Evolutionary conservation across 2,113 vertebrate genomes (phyloP).

Genomic region (Heliornis fulica): DNA sequence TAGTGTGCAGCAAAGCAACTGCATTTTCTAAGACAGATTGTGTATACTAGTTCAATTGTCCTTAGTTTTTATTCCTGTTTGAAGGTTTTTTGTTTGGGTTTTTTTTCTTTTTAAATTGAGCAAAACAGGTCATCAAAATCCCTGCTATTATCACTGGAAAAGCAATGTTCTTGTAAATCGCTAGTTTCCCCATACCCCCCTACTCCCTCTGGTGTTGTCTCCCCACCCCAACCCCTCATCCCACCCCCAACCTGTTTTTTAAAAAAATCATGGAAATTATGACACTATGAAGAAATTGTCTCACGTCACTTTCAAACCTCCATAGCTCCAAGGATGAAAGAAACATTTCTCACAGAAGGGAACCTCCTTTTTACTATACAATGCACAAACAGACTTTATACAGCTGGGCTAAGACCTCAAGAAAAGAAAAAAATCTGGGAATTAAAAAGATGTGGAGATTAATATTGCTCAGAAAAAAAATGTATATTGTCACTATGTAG

Average conservation of each 20-base stretch:
- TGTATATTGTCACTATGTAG: not conserved
- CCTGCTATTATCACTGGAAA: not conserved
- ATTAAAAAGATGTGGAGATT: not conserved
- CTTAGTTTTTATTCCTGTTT: constrained; percentile 1
- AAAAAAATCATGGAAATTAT: not conserved
- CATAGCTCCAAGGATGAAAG: not conserved
- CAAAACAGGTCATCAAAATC: not conserved
- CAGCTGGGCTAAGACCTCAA: not conserved
- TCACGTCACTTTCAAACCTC: constrained; percentile 25
- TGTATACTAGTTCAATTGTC: constrained; percentile 17
- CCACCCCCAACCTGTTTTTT: not conserved
- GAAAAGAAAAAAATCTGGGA: not conserved
- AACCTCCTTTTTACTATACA: not conserved
- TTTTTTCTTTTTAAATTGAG: not conserved
- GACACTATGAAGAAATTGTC: not conserved
- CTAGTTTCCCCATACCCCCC: not conserved
- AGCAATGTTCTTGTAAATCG: not conserved
- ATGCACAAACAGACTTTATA: constrained; percentile 1
- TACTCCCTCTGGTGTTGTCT: no score
- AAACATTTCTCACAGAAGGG: not conserved
- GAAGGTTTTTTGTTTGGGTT: not conserved
- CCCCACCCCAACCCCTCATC: no score
- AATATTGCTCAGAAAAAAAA: not conserved
- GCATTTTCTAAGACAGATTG: not conserved
- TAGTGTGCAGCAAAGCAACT: not conserved